Evolutionary conservation across 2,888 invertebrate genomes (phyloP), one percentile per base, ranked within the genome.

Genomic region (Diaperis boleti): DNA sequence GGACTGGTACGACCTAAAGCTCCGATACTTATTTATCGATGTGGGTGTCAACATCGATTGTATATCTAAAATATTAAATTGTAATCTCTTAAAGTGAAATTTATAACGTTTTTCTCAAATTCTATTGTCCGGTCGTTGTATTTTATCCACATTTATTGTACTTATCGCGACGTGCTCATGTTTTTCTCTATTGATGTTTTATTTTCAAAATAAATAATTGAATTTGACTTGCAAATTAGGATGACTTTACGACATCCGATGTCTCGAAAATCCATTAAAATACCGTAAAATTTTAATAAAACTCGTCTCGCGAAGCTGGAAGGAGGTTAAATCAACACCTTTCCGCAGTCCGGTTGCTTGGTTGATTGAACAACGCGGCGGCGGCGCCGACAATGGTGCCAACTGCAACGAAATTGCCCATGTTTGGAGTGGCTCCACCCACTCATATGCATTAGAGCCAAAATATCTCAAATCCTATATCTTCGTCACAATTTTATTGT

Each of bases 181-280:
- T 33, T 42, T 44, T 37, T 42, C 39, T 31, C 42, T 42, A 31
- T 29, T 7, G 31, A 41, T 13, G 31, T 55, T 37, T 49, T 35
- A 50, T 50, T 50, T 35, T 50, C 11, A 35, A 54, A 42, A 54
- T 42, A 31, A 54, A 54, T 42, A 50, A 50, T 59, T 33, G 50
- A 37, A 62, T 56, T 62, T 56, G 62, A 62, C 41, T 62, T 62
- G 62, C 62, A 56, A 62, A 62, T 62, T 13, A 22, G 35, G 11
- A 15, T 22, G 37, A 20, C 35, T 61, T 61, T 55, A 61, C 54
- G 55, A 55, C 45, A 47, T 33, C 49, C 39, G 22, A 39, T 29
- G 50, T 54, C 47, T 47, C 47, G 44, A 44, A 56, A 62, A 62
- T 50, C 60, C 44, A 64, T 64, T 60, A 64, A 64, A 64, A 60